A percentile compares a stretch with the other conserved stretches of the same genome.
phyloP scores from a whole-genome alignment of 2,113 vertebrate genomes.

The Pao palembangensis region DNA sequence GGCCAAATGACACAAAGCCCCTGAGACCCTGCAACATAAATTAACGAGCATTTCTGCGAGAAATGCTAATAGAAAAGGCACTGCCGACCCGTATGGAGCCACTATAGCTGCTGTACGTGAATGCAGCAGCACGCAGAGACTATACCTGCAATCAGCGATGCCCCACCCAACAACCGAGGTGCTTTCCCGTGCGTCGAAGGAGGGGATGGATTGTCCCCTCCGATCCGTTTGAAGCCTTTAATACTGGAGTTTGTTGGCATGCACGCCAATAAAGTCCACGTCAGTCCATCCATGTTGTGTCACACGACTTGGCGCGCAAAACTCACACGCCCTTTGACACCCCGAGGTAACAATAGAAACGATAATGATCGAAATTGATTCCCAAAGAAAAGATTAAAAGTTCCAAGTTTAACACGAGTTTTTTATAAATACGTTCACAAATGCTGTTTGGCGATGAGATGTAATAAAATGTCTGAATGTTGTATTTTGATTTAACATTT shows the following conservation, averaged over 20 bases:
- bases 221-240: neutral
- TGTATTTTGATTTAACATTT: no score
- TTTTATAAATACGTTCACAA: no score
- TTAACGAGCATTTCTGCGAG: neutral
- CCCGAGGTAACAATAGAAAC: no score
- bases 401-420: no score
- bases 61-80: neutral
- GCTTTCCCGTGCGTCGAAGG: neutral
- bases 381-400: no score
- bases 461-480: no score
- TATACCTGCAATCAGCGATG: slow-evolving; percentile 41
- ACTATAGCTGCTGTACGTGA: neutral
- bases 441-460: no score
- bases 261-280: slow-evolving; percentile 29
- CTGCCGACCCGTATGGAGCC: neutral
- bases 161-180: slow-evolving; percentile 47
- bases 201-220: neutral
- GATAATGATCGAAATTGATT: no score
- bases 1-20: slow-evolving; percentile 9
- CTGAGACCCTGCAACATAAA: slow-evolving; percentile 3
- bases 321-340: slow-evolving; percentile 1
- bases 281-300: slow-evolving; percentile 23
- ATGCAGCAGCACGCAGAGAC: slow-evolving; percentile 9
- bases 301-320: slow-evolving; percentile 31
- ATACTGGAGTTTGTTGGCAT: neutral